Conservation (phyloP, 2,888 invertebrate genomes). For the Hipparchia sbordonii region DNA sequence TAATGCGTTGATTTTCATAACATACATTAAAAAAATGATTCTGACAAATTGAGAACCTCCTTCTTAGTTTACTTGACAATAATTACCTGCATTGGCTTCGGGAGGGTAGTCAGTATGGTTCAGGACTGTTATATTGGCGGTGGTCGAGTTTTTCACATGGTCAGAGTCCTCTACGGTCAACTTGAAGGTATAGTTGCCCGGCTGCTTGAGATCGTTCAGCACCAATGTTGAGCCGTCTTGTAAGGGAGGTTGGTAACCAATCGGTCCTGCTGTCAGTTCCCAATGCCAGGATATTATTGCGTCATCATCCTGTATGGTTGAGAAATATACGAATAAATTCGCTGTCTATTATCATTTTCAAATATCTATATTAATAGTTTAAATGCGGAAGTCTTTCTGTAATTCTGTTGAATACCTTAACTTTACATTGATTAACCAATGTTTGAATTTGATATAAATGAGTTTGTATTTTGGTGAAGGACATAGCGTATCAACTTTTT, state of each 20-base stretch:
- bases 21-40: no score
- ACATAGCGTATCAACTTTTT: no score
- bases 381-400: no score
- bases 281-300: slow-evolving; percentile 94
- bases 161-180: slow-evolving; percentile 96
- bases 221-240: slow-evolving; percentile 92
- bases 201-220: slow-evolving; percentile 90
- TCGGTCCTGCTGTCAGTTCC: slow-evolving; percentile 95
- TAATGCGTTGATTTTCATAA: no score
- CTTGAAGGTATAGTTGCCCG: slow-evolving; percentile 95
- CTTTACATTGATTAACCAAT: no score
- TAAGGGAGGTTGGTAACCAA: slow-evolving; percentile 91
- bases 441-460: no score
- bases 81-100: slow-evolving; percentile 92
- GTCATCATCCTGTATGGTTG: slow-evolving; percentile 85
- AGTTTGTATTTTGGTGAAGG: no score
- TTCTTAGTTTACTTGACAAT: neutral
- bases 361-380: no score
- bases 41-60: no score
- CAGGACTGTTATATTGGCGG: slow-evolving; percentile 94
- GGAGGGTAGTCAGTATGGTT: slow-evolving; percentile 97
- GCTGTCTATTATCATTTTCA: no score
- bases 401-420: no score
- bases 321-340: neutral
- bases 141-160: slow-evolving; percentile 92